Conservation (phyloP, 2,113 vertebrate genomes). For the Chlorodrepanis virens region DNA sequence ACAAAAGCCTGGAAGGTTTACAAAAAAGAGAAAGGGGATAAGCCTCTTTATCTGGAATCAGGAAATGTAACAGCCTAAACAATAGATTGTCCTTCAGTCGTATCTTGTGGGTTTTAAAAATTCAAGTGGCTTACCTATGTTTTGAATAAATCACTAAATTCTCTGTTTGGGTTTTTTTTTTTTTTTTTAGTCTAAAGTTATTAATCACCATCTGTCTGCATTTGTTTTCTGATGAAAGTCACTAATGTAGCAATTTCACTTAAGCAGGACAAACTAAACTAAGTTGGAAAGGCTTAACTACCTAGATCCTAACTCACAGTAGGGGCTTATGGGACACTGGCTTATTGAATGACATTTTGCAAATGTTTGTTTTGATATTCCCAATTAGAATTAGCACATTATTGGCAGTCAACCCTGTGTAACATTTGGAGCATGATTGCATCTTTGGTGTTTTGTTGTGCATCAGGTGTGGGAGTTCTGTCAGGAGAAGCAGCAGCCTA, state of each 20-base stretch:
- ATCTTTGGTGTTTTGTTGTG: not conserved
- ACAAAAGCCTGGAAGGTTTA: not conserved
- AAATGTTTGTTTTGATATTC: conserved; percentile 35
- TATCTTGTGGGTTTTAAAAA: not conserved
- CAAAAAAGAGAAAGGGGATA: not conserved
- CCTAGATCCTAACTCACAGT: not conserved
- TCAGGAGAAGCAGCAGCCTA: not conserved
- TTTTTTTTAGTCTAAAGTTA: not conserved
- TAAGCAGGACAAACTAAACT: not conserved
- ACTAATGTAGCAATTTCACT: not conserved
- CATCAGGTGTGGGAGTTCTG: not conserved
- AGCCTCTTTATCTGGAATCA: not conserved
- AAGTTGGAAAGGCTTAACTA: not conserved
- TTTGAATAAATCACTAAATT: not conserved
- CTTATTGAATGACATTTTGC: not conserved
- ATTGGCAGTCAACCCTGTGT: not conserved
- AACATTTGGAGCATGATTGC: not conserved
- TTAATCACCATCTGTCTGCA: not conserved
- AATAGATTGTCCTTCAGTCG: not conserved
- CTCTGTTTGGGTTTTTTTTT: not conserved
- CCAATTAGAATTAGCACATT: conserved; percentile 11
- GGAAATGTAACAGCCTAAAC: not conserved
- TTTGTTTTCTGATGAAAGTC: not conserved
- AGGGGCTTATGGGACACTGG: not conserved
- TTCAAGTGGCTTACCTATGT: not conserved